Evolutionary conservation across 2,113 vertebrate genomes (phyloP).

Genomic region (Rhinoderma darwinii): DNA sequence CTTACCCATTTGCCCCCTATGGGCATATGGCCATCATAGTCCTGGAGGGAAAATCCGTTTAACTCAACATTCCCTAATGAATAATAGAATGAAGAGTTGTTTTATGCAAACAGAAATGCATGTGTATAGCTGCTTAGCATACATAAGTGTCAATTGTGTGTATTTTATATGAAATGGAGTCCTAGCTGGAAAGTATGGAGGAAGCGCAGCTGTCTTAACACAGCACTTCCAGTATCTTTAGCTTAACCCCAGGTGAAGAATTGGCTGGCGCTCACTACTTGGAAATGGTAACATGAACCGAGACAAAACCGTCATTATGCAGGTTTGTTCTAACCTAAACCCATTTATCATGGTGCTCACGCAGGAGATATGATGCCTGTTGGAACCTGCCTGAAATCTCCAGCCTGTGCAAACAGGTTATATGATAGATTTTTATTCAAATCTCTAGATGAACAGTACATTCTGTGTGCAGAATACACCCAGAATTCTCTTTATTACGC

Average conservation of each 20-base stretch:
- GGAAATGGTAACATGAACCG: constrained; percentile 2
- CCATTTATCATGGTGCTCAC: constrained; percentile 37
- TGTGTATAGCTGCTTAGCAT: background rate
- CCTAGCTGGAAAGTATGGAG: background rate
- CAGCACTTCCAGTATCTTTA: background rate
- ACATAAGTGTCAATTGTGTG: background rate
- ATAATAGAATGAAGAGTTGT: too few species aligned
- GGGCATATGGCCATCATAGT: too few species aligned
- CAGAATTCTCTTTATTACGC: constrained; percentile 14
- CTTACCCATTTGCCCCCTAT: too few species aligned
- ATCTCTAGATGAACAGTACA: constrained; percentile 7
- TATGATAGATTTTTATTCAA: background rate
- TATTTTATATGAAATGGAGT: background rate
- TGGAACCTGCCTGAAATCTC: constrained; percentile 19
- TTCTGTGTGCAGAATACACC: constrained; percentile 35
- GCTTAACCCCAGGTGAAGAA: background rate
- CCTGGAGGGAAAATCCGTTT: too few species aligned
- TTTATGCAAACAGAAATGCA: background rate
- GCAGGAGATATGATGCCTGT: constrained; percentile 32
- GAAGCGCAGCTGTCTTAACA: background rate
- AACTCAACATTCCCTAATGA: too few species aligned
- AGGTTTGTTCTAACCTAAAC: constrained; percentile 37
- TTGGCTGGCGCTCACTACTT: background rate
- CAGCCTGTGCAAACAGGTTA: constrained; percentile 48
- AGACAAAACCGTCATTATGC: constrained; percentile 40